These are phyloP conservation scores for Thalassoma bifasciatum DNA, from an alignment of 2,113 vertebrate genomes.

Conservation along the genomic window DNA sequence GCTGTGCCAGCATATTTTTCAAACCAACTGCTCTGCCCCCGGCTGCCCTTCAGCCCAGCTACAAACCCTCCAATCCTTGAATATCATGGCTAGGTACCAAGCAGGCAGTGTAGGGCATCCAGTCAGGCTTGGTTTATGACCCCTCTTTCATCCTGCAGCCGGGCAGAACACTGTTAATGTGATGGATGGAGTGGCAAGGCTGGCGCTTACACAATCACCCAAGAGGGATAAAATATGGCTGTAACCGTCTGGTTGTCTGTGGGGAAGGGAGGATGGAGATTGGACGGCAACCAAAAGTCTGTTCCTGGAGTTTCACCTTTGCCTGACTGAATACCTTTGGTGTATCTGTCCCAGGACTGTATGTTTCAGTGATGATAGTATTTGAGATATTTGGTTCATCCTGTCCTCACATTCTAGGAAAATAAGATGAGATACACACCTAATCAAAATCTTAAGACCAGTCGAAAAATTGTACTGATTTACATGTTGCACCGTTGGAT, in stretches of 20 bases:
- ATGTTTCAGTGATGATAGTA: conserved; percentile 27
- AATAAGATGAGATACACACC: too few relatives aligned
- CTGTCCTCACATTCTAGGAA: too few relatives aligned
- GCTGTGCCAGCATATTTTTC: conserved; percentile 79
- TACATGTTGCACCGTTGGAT: too few relatives aligned
- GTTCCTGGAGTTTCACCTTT: conserved; percentile 32
- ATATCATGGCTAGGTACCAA: conserved; percentile 52
- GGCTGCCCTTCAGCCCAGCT: conserved; percentile 54
- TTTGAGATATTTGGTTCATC: not conserved
- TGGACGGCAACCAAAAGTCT: conserved; percentile 56
- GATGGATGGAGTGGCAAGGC: conserved; percentile 62
- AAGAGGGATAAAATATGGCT: conserved; percentile 50
- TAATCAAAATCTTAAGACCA: too few relatives aligned
- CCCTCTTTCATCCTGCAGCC: conserved; percentile 58
- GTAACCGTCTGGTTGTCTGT: not conserved
- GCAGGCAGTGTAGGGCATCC: conserved; percentile 44
- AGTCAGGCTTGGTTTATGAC: conserved; percentile 60
- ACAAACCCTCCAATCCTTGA: conserved; percentile 36
- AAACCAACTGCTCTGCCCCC: conserved; percentile 55
- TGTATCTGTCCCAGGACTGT: conserved; percentile 23
- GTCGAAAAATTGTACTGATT: too few relatives aligned
- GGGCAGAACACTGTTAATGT: conserved; percentile 58
- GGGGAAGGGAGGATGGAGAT: conserved; percentile 17
- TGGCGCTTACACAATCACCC: conserved; percentile 31
- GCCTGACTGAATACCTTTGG: conserved; percentile 16